Base-by-base conservation (phyloP, 2,113 vertebrate genomes). In the Prionailurus bengalensis region DNA sequence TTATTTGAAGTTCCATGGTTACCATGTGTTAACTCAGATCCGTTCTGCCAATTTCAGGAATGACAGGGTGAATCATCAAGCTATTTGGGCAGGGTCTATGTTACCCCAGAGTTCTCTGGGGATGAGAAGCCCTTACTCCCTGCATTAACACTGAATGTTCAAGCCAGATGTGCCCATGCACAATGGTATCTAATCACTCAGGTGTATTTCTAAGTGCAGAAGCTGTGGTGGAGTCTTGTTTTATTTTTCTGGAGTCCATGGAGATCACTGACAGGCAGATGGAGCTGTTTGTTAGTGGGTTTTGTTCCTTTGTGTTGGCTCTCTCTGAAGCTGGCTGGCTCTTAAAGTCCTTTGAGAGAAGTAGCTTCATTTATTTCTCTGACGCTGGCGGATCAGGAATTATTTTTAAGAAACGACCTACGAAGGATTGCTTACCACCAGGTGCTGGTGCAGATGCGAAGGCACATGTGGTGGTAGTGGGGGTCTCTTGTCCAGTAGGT, bases 1-100 rank as follows among this genome's bases (percentile, higher is more conserved):
- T n/a, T 86, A n/a, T 53, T 85, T 91, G 82, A 82, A 80, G 79
- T 93, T 87, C 55, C 14, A 1, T 63, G 70, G 79, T 96, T 78
- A 68, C 53, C 15, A 3, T 61, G 16, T 68, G 71, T 66, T 85
- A 91, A 29, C 27, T 91, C 70, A 86, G 31, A 51, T 91, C 78
- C 58, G 15, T 78, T 92, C 63, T 19, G 29, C 88, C 74, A 36
- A 0, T 91, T 73, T 95, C 4, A 70, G 84, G 87, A 68, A 33
- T 61, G 45, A 31, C 29, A 31, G 48, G 13, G 39, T 88, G 70
- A 95, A 70, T 93, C 85, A 71, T 58, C 14, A 55, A 25, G 55
- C 31, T 27, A 4, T 92, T 61, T 48, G 55, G 91, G 66, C 1
- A n/a, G 68, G 42, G 42, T 65, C 0, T 45, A 0, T 65, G 31